These are phyloP conservation scores for Philereme vetulata DNA, from an alignment of 2,888 invertebrate genomes.

Conservation along the genomic window DNA sequence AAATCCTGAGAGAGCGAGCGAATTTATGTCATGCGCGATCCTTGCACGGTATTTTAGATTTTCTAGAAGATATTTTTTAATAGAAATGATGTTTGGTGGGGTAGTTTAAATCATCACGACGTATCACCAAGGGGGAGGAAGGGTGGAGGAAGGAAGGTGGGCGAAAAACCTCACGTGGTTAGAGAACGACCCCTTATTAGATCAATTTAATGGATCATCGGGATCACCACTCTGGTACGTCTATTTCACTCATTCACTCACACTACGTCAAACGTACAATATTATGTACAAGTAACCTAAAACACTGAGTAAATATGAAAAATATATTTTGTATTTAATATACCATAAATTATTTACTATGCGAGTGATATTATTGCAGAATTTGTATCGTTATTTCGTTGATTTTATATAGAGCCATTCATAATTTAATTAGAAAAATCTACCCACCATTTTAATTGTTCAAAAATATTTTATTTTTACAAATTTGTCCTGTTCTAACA, in stretches of 20 bases:
- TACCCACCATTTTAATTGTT: not conserved
- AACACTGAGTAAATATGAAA: slow-evolving; percentile 43
- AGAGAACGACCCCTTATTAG: not conserved
- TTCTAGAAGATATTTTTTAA: too few species aligned
- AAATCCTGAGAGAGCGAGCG: too few species aligned
- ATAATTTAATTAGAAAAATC: slow-evolving; percentile 5
- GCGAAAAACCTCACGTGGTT: too few species aligned
- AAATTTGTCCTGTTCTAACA: not conserved
- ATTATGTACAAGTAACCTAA: slow-evolving; percentile 45
- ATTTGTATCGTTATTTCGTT: slow-evolving; percentile 27
- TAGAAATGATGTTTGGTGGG: too few species aligned
- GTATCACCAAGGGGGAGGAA: too few species aligned
- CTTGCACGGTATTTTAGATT: too few species aligned
- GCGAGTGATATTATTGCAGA: slow-evolving; percentile 28
- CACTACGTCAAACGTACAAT: slow-evolving; percentile 37
- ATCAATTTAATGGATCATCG: slow-evolving; percentile 2
- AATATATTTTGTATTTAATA: slow-evolving; percentile 32
- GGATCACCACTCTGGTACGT: slow-evolving; percentile 6
- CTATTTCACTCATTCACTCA: slow-evolving; percentile 15
- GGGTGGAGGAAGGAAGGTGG: too few species aligned
- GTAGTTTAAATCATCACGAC: too few species aligned
- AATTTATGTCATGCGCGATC: too few species aligned
- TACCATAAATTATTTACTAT: slow-evolving; percentile 24
- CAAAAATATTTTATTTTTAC: not conserved
- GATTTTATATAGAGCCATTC: slow-evolving; percentile 25